Conservation (phyloP, 2,888 invertebrate species). For the Rhabditoides inermis region DNA sequence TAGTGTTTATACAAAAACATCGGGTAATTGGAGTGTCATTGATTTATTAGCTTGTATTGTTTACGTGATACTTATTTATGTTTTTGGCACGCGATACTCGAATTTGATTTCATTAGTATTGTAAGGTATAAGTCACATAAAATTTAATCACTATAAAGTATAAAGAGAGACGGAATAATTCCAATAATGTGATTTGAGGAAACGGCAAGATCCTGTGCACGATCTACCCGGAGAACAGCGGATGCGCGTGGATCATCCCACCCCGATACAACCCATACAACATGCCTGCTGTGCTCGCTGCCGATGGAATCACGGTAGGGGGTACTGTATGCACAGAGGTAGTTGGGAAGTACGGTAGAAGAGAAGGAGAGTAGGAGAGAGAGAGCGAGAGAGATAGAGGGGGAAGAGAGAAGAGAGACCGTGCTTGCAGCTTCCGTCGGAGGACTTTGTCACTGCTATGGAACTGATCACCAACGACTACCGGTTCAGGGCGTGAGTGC, state of each 20-base stretch:
- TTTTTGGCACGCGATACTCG: no score
- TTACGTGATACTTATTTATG: no score
- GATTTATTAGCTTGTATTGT: no score
- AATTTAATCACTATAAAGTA: no score
- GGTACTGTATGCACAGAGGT: neutral
- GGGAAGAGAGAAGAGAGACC: neutral
- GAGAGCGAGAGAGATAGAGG: no score
- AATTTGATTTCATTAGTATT: no score
- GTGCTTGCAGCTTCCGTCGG: conserved; percentile 71
- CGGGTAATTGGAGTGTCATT: no score
- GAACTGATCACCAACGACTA: conserved; percentile 83
- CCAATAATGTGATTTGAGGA: conserved; percentile 22
- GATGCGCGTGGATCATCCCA: conserved; percentile 49
- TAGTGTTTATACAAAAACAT: no score
- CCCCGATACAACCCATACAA: conserved; percentile 44
- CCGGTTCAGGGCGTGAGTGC: conserved; percentile 56
- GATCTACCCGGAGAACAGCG: conserved; percentile 42
- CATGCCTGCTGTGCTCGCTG: conserved; percentile 43
- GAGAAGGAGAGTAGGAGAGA: neutral
- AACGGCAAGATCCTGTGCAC: conserved; percentile 44
- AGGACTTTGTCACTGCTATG: conserved; percentile 89
- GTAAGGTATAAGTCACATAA: no score
- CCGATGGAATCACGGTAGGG: conserved; percentile 32
- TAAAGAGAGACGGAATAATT: no score
- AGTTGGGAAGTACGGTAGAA: neutral